Conservation (phyloP, 2,113 vertebrate genomes). For the Oncorhynchus clarkii region DNA sequence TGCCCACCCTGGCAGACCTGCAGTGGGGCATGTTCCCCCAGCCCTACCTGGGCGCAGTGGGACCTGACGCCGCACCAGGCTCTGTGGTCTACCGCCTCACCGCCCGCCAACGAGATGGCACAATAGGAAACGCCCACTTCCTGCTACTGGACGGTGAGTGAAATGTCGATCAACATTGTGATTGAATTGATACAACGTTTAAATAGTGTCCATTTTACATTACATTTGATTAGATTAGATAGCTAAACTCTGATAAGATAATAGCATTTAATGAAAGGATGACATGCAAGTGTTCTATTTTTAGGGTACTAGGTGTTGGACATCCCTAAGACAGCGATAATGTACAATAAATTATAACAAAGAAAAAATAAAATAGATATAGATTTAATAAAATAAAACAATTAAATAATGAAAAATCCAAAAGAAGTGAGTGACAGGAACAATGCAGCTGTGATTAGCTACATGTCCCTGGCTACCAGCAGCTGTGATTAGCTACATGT, state of each 20-base stretch:
- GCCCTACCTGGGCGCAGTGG: slow-evolving; percentile 78
- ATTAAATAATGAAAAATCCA: not conserved
- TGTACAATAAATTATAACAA: slow-evolving; percentile 55
- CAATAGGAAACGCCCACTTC: slow-evolving; percentile 67
- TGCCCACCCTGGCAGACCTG: slow-evolving; percentile 72
- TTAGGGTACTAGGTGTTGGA: not conserved
- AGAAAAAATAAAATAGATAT: not conserved
- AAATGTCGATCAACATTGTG: not conserved
- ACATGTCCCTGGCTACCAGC: slow-evolving; percentile 44
- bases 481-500: slow-evolving; percentile 41
- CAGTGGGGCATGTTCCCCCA: slow-evolving; percentile 85
- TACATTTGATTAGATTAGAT: not conserved
- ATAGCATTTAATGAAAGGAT: not conserved
- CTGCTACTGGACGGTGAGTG: slow-evolving; percentile 76
- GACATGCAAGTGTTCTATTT: not conserved
- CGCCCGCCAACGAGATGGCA: slow-evolving; percentile 50
- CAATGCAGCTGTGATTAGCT: slow-evolving; percentile 58
- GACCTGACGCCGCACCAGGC: slow-evolving; percentile 74
- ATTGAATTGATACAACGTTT: not conserved
- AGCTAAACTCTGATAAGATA: no score
- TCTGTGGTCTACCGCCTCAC: slow-evolving; percentile 76
- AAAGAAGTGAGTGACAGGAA: slow-evolving; percentile 31
- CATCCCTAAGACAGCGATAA: slow-evolving; percentile 15
- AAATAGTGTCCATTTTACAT: not conserved
- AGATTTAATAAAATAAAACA: not conserved